Evolutionary conservation across 2,888 invertebrate species (phyloP).

Genomic region (Pachycephus smyrnensis): DNA sequence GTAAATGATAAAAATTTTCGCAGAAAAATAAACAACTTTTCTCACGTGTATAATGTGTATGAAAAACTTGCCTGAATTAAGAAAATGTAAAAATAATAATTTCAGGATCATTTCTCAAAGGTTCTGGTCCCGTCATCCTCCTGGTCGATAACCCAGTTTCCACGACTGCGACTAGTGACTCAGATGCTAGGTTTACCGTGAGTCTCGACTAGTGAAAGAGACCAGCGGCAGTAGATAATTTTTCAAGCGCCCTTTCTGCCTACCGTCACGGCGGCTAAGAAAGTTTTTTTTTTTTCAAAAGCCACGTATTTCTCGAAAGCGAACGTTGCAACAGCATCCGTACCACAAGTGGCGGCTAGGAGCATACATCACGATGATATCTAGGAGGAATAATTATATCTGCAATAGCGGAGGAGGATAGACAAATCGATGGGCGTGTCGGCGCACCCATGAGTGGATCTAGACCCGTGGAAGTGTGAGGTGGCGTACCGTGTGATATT

Average conservation of each 20-base stretch:
- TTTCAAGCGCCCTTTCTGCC: background rate
- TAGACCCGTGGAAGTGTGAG: background rate
- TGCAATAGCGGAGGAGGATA: constrained; percentile 8
- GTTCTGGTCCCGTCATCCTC: background rate
- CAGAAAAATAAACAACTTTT: too few relatives aligned
- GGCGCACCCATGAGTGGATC: constrained; percentile 10
- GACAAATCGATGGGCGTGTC: constrained; percentile 15
- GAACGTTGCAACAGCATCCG: background rate
- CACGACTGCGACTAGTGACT: background rate
- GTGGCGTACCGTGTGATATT: background rate
- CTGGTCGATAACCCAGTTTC: background rate
- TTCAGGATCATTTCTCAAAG: background rate
- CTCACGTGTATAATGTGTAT: too few relatives aligned
- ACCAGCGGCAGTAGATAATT: background rate
- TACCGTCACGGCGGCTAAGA: background rate
- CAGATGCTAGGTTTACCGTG: background rate
- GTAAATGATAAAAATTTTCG: background rate
- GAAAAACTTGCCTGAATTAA: too few relatives aligned
- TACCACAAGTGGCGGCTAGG: background rate
- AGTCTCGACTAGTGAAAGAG: background rate
- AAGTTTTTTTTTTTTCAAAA: background rate
- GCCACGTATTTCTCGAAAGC: background rate
- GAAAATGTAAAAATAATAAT: background rate
- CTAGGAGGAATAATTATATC: constrained; percentile 11
- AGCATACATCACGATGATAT: constrained; percentile 7